Conservation (phyloP, 2,113 vertebrate species). For the Lepisosteus osseus region DNA sequence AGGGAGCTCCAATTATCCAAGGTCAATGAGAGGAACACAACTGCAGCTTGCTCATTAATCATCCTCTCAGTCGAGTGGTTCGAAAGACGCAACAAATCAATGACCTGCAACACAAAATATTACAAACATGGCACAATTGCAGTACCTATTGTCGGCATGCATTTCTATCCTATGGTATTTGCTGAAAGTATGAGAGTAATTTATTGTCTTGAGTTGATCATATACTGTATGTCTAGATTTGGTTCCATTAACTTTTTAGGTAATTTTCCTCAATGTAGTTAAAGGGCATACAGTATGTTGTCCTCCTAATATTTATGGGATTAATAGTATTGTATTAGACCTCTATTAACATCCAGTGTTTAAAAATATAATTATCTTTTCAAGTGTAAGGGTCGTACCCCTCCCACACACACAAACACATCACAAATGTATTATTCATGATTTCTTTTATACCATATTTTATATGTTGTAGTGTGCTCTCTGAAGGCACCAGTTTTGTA, state of each 20-base stretch:
- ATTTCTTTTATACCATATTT: too few relatives aligned
- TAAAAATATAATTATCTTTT: too few relatives aligned
- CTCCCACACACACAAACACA: too few relatives aligned
- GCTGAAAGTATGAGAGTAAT: background rate
- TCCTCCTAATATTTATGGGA: background rate
- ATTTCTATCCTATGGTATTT: background rate
- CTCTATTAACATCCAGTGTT: too few relatives aligned
- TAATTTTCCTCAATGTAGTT: conserved; percentile 2
- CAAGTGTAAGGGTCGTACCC: too few relatives aligned
- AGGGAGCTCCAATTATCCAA: conserved; percentile 3
- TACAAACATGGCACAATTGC: background rate
- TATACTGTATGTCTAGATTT: background rate
- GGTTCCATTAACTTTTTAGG: background rate
- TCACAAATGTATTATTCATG: too few relatives aligned
- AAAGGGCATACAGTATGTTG: background rate
- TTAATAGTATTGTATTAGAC: background rate
- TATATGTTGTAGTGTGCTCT: too few relatives aligned
- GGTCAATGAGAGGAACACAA: conserved; percentile 13
- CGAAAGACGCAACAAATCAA: background rate
- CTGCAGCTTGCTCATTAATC: conserved; percentile 3
- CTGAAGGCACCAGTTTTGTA: too few relatives aligned
- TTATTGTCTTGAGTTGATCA: background rate
- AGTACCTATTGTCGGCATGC: background rate
- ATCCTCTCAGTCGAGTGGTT: background rate
- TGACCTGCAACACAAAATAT: background rate